Base-by-base conservation (phyloP, 2,888 invertebrate species). In the Drosophila merina region DNA sequence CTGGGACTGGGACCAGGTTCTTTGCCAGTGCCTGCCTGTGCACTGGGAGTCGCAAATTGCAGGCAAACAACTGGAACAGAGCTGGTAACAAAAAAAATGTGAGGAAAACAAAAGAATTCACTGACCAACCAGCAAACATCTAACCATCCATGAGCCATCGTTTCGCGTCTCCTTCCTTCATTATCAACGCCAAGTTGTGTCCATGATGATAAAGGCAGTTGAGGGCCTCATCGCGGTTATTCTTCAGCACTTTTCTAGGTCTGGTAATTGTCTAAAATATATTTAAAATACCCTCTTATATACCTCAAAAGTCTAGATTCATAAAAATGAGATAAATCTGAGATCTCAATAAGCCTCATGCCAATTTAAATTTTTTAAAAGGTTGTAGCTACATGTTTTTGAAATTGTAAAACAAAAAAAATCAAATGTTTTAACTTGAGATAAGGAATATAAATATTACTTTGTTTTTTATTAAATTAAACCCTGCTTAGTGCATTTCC, bases 181-280 rank as follows among this genome's bases (percentile, higher is more conserved):
- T 78, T 83, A 78, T 83, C 83, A 78, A 74, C 80, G 86, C 72
- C 82, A 78, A 82, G 86, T 86, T 80, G 75, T 78, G 83, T 76
- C 74, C 75, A 76, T 78, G 76, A 85, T 84, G 60, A 64, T 64
- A 81, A 76, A 80, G 77, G 73, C 76, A 78, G 74, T 74, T 80
- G 63, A 74, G 74, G 71, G 75, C 72, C 74, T 80, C 77, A 67
- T 74, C 58, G 73, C 75, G 76, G 77, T 85, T 84, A 80, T 76
- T 71, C 62, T 74, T 73, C 71, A 79, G 57, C 76, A 76, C 78
- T 72, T 75, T 79, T 57, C 52, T 57, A 78, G 71, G 74, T 60
- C 55, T 44, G 58, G 63, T 67, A 48, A 56, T 14, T 57, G 38
- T 30, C 10, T 38, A 36, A 38, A 33, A 57, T 38, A 20, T 20